A percentile compares a stretch with the other conserved stretches of the same genome.
These are phyloP conservation scores for Pseudotriccus pelzelni DNA, from an alignment of 2,797 vertebrate species.

Conservation along the genomic window DNA sequence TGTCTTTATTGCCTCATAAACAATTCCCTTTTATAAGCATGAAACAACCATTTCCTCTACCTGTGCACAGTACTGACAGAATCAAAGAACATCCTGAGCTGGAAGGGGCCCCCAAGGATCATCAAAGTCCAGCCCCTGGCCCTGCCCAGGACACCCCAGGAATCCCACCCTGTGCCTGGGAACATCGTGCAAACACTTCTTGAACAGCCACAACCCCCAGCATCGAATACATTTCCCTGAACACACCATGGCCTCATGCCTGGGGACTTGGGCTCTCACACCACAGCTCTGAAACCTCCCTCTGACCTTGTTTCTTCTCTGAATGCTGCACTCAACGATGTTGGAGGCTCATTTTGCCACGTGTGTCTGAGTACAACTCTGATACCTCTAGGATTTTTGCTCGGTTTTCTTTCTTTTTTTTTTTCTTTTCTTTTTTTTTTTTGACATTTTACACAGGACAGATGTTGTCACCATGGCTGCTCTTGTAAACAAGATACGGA, in stretches of 20 bases:
- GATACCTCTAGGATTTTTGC: background rate
- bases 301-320: background rate
- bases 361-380: background rate
- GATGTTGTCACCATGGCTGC: slow-evolving; percentile 66
- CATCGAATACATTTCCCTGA: background rate
- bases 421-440: background rate
- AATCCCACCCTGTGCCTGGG: background rate
- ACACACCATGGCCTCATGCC: background rate
- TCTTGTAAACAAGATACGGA: slow-evolving; percentile 72
- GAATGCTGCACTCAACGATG: background rate
- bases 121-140: background rate
- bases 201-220: background rate
- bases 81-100: background rate
- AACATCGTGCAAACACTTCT: background rate
- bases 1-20: background rate
- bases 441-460: slow-evolving; percentile 70
- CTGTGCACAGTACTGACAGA: background rate
- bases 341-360: background rate
- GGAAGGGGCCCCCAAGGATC: background rate
- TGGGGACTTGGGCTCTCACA: background rate
- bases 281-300: background rate
- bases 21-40: background rate
- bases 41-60: background rate
- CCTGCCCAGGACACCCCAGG: background rate
- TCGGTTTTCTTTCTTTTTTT: background rate